Evolutionary conservation across 1,140 invertebrate species (phyloP), one percentile per base, ranked within the genome.

Genomic region (Dendroctonus ponderosae): DNA sequence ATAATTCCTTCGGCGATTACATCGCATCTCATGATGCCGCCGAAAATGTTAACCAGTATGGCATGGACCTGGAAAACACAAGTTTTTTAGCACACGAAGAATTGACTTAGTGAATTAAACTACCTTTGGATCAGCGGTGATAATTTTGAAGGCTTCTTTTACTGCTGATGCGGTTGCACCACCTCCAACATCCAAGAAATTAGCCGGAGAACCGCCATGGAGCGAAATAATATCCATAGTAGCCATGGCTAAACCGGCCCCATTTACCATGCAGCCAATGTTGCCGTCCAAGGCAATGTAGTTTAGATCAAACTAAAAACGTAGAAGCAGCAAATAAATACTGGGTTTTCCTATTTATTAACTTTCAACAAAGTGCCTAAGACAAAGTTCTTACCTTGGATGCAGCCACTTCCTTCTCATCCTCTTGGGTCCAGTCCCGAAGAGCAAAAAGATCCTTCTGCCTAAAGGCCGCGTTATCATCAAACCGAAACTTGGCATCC

Each of bases 221-320:
- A 97, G 80, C 75, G 96, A 96, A 73, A 98, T 97, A 54, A 98
- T 96, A 77, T 98, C 95, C 94, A 97, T 97, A 5, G 95, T 98
- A 39, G 95, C 96, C 96, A 98, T 98, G 11, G 96, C 96, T 62
- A 99, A 81, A 65, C 96, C 96, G 70, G 96, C 96, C 48, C 96
- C 96, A 79, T 99, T 99, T 2, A 98, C 96, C 84, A 88, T 85
- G 75, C 86, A 88, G 6, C 86, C 88, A 73, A 90, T 90, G 68
- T 86, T 91, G 7, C 96, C 96, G 81, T 98, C 95, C 15, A 99
- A 85, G 41, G 94, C 91, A 80, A 99, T 98, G 79, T 98, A 99
- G 80, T 99, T 99, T 43, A 99, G 82, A 75, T 96, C 93, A 71
- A 88, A 91, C 76, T 67, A 48, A 41, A 62, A 62, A 53, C 38